Base-by-base conservation (phyloP, 2,113 vertebrate genomes). In the Bufo bufo region DNA sequence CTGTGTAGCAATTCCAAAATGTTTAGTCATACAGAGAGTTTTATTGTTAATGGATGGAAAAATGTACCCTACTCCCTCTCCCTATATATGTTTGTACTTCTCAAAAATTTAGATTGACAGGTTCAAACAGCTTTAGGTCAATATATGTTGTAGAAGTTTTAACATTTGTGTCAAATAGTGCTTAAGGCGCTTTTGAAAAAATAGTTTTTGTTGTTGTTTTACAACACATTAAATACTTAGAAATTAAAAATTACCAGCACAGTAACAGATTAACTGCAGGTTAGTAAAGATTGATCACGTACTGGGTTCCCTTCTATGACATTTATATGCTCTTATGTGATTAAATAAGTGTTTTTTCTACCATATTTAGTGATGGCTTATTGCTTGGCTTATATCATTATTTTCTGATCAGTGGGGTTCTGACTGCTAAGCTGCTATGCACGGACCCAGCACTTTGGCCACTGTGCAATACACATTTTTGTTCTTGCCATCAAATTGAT, bases 11-110 rank as follows among this genome's bases (percentile, higher is more conserved):
- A 10, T 71, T 50, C 49, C 71, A 43, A 84, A 50, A 69, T 71
- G 47, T 69, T 83, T 49, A 82, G 80, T 63, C 80, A 47, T 83
- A 69, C 49, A 47, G 63, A 56, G 77, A 63, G 16, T 17, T 80
- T 80, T 43, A 58, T 58, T 80, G 11, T 52, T 58, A 33, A 58
- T 17, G 52, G 13, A 58, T 56, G 13, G 77, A 33, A 49, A 45
- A 72, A 5, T 43, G 2, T 45, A 45, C 43, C 45, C 43, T 72
- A 47, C 72, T 72, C 3, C 3, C 45, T 75, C 3, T 45, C 16
- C 45, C 6, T 12, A 71, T 4, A 33, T 71, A 13, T 23, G 8
- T 23, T 8, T 23, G 63, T 66, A 0, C 63, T 16, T 72, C 20
- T 20, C 12, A 14, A 43, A 74, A 47, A 74, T 17, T 47, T 47